Conservation (phyloP, 2,797 vertebrate species). For the Melanotaenia pygmaea region DNA sequence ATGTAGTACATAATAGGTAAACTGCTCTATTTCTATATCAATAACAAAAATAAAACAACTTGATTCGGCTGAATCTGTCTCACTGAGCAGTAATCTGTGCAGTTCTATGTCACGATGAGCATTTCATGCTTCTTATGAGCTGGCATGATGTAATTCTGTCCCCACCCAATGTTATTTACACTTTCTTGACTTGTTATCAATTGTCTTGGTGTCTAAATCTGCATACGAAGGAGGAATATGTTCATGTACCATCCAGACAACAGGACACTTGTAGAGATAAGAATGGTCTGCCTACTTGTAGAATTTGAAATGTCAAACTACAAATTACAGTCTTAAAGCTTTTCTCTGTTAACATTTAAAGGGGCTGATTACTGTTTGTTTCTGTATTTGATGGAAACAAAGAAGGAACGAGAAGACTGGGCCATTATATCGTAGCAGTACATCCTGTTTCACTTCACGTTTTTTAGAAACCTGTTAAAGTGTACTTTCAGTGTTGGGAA, state of each 20-base stretch:
- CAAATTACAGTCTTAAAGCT: not conserved
- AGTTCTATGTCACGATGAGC: slow-evolving; percentile 12
- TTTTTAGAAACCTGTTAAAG: not conserved
- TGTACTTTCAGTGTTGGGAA: slow-evolving; percentile 9
- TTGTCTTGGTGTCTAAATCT: slow-evolving; percentile 1
- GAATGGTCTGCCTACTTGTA: not conserved
- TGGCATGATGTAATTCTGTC: slow-evolving; percentile 20
- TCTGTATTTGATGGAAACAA: not conserved
- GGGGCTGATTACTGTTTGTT: not conserved
- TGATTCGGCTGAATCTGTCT: not conserved
- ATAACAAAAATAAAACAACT: slow-evolving; percentile 18
- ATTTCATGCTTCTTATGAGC: slow-evolving; percentile 10
- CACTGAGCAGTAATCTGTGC: slow-evolving; percentile 6
- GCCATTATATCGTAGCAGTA: slow-evolving; percentile 2
- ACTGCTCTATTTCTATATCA: slow-evolving; percentile 17
- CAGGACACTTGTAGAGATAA: not conserved
- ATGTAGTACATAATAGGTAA: slow-evolving; percentile 26
- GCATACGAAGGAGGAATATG: slow-evolving; percentile 5
- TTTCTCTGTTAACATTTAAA: not conserved
- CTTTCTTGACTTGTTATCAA: slow-evolving; percentile 3
- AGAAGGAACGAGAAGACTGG: not conserved
- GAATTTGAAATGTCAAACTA: not conserved
- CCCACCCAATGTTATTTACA: slow-evolving; percentile 4
- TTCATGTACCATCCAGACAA: slow-evolving; percentile 1
- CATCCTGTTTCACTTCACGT: not conserved